These are phyloP conservation scores for Athalia rosae DNA, from an alignment of 2,888 invertebrate genomes.

Conservation along the genomic window DNA sequence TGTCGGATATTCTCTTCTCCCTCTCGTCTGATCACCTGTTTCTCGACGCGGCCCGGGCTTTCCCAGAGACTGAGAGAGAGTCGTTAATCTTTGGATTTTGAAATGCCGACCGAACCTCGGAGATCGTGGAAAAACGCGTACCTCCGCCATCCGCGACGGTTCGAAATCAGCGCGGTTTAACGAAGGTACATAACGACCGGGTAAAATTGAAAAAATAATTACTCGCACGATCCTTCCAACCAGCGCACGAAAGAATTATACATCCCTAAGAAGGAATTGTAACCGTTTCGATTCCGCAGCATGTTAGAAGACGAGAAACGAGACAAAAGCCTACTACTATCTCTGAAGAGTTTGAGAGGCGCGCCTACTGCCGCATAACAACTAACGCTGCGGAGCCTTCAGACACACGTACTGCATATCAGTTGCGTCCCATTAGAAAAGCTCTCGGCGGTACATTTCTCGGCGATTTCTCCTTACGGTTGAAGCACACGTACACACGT, in stretches of 20 bases:
- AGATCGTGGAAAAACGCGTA: background rate
- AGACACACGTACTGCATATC: background rate
- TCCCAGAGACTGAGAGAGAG: background rate
- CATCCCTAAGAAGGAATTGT: constrained; percentile 9
- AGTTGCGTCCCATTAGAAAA: constrained; percentile 24
- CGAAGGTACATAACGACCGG: no score
- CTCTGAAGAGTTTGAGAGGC: constrained; percentile 24
- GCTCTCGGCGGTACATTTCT: background rate
- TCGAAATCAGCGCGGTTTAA: no score
- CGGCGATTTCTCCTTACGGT: no score
- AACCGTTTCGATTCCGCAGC: background rate
- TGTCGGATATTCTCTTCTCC: background rate
- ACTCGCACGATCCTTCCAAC: background rate
- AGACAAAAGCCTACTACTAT: background rate
- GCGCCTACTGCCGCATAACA: background rate
- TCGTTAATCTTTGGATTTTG: background rate
- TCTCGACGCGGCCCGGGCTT: no score
- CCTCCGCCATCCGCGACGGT: no score
- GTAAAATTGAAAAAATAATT: no score
- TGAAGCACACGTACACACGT: no score
- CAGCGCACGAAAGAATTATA: background rate
- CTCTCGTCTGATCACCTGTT: background rate
- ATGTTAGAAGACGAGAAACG: background rate
- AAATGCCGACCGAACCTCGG: background rate
- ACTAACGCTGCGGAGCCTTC: no score